Percentiles rank a stretch among this genome's conserved stretches.
Evolutionary conservation across 2,888 invertebrate species (phyloP).

Genomic region (Pristionchus maxplancki): DNA sequence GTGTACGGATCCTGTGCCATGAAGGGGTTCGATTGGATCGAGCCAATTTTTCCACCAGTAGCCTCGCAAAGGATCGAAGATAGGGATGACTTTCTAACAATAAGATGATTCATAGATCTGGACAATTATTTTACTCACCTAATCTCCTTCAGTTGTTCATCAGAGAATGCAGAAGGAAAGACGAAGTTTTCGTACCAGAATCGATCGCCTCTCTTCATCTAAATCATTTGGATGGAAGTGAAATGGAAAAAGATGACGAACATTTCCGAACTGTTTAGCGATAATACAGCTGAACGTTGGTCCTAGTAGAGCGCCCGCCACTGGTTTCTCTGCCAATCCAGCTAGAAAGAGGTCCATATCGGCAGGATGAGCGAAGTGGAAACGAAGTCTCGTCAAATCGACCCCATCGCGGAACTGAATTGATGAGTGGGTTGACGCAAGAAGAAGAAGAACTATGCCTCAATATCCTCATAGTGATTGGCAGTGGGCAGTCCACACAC

Average conservation of each 20-base stretch:
- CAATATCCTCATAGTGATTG: constrained; percentile 59
- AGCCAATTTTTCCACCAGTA: constrained; percentile 67
- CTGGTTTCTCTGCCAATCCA: constrained; percentile 75
- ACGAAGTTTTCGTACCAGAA: constrained; percentile 79
- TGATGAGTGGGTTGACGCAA: not conserved
- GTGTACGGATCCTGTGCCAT: constrained; percentile 74
- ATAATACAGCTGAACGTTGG: constrained; percentile 77
- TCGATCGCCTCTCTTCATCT: constrained; percentile 71
- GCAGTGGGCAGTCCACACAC: constrained; percentile 69
- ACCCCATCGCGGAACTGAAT: constrained; percentile 58
- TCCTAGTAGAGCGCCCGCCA: constrained; percentile 70
- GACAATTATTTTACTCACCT: not conserved
- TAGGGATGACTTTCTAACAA: constrained; percentile 64
- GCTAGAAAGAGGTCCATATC: constrained; percentile 77
- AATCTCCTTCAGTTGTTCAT: constrained; percentile 74
- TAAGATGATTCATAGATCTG: no score
- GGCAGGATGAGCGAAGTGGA: constrained; percentile 64
- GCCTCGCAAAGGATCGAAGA: constrained; percentile 75
- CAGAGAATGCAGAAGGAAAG: constrained; percentile 73
- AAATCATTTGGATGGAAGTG: not conserved
- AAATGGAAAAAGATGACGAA: constrained; percentile 24
- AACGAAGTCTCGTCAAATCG: constrained; percentile 56
- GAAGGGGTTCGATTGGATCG: constrained; percentile 73
- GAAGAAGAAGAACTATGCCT: constrained; percentile 47
- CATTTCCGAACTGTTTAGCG: constrained; percentile 73